Base-by-base conservation (phyloP, 2,113 vertebrate genomes). In the Brachionichthys hirsutus region DNA sequence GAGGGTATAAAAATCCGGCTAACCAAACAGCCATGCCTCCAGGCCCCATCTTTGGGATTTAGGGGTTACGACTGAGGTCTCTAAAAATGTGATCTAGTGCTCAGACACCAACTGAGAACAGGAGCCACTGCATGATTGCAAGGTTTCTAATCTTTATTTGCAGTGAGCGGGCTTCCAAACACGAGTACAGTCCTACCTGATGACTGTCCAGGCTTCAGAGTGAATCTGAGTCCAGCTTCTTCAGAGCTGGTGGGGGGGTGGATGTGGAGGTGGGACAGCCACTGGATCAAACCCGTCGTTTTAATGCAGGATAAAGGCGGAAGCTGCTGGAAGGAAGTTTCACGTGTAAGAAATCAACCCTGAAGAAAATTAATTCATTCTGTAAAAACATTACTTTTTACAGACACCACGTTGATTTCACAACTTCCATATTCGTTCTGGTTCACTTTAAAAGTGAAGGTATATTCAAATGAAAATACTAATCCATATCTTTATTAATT, bases 201-300 rank as follows among this genome's bases (percentile, higher is more conserved):
- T 20, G 58, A 49, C 24, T 16, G 16, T 57, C 24, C 2, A 9
- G 35, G 50, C 45, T 38, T 30, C n/a, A 14, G 38, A 52, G 52
- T 51, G 56, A 19, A 43, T 50, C 16, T 46, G 50, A 44, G 90
- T 94, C 93, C 89, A 86, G 90, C 90, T 92, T 60, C 46, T 38
- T 10, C 36, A 12, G 36, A 89, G 87, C 87, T 69, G 52, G 52
- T 69, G 80, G 53, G 54, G 9, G 62, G 86, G n/a, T n/a, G n/a
- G n/a, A n/a, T n/a, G n/a, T n/a, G n/a, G n/a, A n/a, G n/a, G n/a
- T 57, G 4, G 45, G 66, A 73, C 63, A 18, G 18, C 40, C 15
- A 65, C 47, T 15, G 63, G 63, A 53, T 77, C 12, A 30, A 4
- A 30, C 2, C 24, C 24, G 24, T 22, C 40, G 15, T 9, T 46